Evolutionary conservation across 2,797 vertebrate genomes (phyloP), one percentile per base, ranked within the genome.

Genomic region (Odontamblyopus lacepedii): DNA sequence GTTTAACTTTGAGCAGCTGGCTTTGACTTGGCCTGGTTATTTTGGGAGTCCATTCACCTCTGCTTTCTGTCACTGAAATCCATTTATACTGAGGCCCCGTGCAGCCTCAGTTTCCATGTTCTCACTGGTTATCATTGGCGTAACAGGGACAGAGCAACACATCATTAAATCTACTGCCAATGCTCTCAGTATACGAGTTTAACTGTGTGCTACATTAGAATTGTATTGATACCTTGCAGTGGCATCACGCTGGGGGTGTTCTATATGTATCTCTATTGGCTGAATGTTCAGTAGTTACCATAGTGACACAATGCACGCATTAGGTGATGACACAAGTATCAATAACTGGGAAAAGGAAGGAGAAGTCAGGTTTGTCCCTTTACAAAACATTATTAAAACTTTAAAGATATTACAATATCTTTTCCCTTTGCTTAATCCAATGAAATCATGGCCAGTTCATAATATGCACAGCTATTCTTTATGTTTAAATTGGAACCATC

Each of bases 21-120:
- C 57, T 67, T 74, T 8, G 64, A 61, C 72, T 61, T 30, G 65
- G 35, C 64, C 61, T 41, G 73, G 83, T 82, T 89, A 86, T 86
- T 87, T 85, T 86, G 48, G 74, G 79, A 75, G 51, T 77, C 76
- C 30, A 32, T 78, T 69, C 79, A 78, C 70, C 75, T 82, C 87
- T 87, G 82, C 77, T 84, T 86, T 75, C 77, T 83, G 79, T 89
- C 85, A 85, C 26, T 78, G 66, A 69, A 44, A 76, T 76, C 73
- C 66, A 72, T 84, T 73, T 79, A 75, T 78, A 67, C 75, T 71
- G 63, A 74, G 41, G 50, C 70, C 62, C 74, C 51, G 76, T 38
- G 35, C 44, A 48, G 72, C 56, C 2, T 0, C 63, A 80, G 74
- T 86, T 82, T 88, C 81, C 81, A 83, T 81, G 79, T 85, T 80